Base-by-base conservation (phyloP, 2,113 vertebrate genomes). In the Cavia porcellus region DNA sequence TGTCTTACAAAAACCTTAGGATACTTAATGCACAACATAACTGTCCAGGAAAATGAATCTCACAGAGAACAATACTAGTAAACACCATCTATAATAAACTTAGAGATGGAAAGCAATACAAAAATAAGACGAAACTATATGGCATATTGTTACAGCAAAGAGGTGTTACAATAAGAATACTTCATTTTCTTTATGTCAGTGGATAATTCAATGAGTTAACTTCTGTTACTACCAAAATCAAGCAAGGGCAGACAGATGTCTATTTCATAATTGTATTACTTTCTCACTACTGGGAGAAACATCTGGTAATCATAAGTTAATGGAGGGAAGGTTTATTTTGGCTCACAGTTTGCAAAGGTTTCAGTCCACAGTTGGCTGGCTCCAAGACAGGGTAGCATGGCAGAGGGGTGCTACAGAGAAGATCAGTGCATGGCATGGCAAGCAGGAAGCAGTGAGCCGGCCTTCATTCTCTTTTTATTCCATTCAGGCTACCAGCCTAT, bases 41-140 rank as follows among this genome's bases (percentile, higher is more conserved):
- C 61, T 66, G 19, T 90, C 42, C 86, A 66, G n/a, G 30, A 92
- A 84, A 24, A 80, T 55, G 83, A 94, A 96, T 90, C n/a, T 79
- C 20, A 35, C 30, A 74, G 81, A 68, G 28, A 86, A 89, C 86
- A 92, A 64, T 84, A 77, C 32, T 93, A 84, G 66, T 95, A 86
- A 95, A 92, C 57, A 52, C 28, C 52, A 64, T 93, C 47, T 77
- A 59, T 84, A 87, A 86, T 83, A 50, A 45, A 85, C 74, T 86
- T 62, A 92, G 92, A 61, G 72, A 19, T 92, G 83, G 55, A 86
- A 95, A 72, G 42, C 38, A 90, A 80, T 64, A 38, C 77, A 81
- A 64, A 68, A 84, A 70, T 66, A 89, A 72, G 57, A 82, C 66
- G 61, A 45, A 96, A 82, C 28, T 94, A 55, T 77, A 59, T 30